Percentiles rank a stretch among this genome's conserved stretches.
phyloP scores from a whole-genome alignment of 2,113 vertebrate species.

The Corvus moneduloides region DNA sequence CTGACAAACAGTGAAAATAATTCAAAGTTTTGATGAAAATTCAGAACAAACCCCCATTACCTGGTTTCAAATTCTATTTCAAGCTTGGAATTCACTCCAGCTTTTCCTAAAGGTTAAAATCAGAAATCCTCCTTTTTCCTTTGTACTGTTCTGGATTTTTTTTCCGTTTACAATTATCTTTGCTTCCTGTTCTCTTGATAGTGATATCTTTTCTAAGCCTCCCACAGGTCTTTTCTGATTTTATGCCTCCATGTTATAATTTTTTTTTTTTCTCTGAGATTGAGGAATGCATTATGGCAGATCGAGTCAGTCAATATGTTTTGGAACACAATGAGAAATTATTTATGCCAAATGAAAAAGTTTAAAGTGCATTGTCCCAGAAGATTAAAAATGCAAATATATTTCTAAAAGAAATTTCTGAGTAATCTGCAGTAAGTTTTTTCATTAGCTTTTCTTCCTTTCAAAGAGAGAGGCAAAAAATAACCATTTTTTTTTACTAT shows the following conservation, averaged over 20 bases:
- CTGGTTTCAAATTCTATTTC: background rate
- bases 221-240: background rate
- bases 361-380: background rate
- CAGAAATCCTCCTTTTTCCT: background rate
- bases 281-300: background rate
- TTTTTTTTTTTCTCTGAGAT: background rate
- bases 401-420: background rate
- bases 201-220: background rate
- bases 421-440: background rate
- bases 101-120: background rate
- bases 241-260: background rate
- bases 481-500: background rate
- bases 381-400: background rate
- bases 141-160: fast-evolving
- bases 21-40: background rate
- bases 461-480: background rate
- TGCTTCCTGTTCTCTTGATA: background rate
- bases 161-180: background rate
- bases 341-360: background rate
- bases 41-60: background rate
- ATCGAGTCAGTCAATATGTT: background rate
- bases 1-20: background rate
- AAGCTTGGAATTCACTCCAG: background rate
- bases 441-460: background rate
- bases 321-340: background rate